Base-by-base conservation (phyloP, 2,113 vertebrate genomes). In the Sinocyclocheilus maitianheensis region DNA sequence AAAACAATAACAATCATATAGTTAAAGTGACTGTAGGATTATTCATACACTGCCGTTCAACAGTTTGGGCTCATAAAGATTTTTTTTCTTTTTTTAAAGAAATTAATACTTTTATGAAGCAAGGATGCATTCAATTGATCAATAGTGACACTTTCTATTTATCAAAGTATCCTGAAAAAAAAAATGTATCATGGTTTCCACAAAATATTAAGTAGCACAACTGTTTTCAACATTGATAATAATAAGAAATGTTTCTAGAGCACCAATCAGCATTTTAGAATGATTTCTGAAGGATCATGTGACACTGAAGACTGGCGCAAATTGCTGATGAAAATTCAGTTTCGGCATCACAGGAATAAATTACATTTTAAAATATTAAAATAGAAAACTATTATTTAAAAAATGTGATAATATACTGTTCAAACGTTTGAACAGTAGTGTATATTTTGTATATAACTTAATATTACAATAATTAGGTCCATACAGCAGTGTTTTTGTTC, bases 1-100 rank as follows among this genome's bases (percentile, higher is more conserved):
- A 85, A 82, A 67, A 83, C 62, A 87, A 9, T 22, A 22, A 37
- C 22, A 83, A 8, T 55, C 22, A 76, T 51, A 20, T 13, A 9
- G 74, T 76, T 51, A 5, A 43, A 16, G 30, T 18, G 14, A 34
- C 2, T 18, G 1, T 14, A 53, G 3, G 14, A 18, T 34, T 20
- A 37, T 26, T 3, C 9, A 69, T 10, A 69, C 2, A 16, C 7
- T 18, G 14, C 7, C 5, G 26, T 30, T 69, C 6, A 16, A 12
- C 34, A 22, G 4, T 74, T 74, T 22, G 4, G 1, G 16, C 8
- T 40, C 34, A 20, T 16, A 20, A 20, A 34, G 30, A 20, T 0
- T 37, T 40, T 40, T 40, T 37, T 5, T 5, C 3, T 9, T 46
- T 10, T 48, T 48, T 12, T 0, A 3, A 48, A 11, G 46, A 46